Evolutionary conservation across 2,888 invertebrate species (phyloP), one percentile per base, ranked within the genome.

Genomic region (Tetanocera ferruginea): DNA sequence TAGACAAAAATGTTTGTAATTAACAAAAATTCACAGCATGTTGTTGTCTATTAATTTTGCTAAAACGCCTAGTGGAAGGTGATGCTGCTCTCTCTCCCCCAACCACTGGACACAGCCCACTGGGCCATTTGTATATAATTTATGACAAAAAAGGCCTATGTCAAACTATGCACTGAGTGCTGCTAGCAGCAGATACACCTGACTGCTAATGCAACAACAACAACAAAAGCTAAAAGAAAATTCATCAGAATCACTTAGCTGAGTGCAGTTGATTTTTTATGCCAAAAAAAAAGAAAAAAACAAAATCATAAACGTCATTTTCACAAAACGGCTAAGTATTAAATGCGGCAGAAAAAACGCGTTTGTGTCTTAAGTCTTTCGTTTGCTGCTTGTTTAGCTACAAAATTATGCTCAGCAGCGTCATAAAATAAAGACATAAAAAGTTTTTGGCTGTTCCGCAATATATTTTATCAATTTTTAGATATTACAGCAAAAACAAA

Each of bases 281-380:
- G 74, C 51, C 74, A 64, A 4, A 37, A 37, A 37, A 43, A 51
- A 52, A 74, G 64, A 64, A 4, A 37, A 37, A 37, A 43, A 51
- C 34, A 74, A 64, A 64, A 64, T 74, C 51, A 74, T 74, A n/a
- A 66, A 37, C 51, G 64, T 51, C 51, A 74, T 74, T 74, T 74
- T 74, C 66, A n/a, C 64, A 73, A 34, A 51, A 49, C 34, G 62
- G 28, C 8, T 52, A 72, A 72, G 9, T 62, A 49, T 49, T 8
- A 31, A 25, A 23, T 51, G 62, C 4, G 9, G 17, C 43, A 25
- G 52, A n/a, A 28, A 34, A 64, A 74, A 74, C 55, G 64, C 25
- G 74, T 74, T 74, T 49, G 51, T 52, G 64, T 51, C 74, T 64
- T 64, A 64, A 74, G 51, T 74, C 74, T 64, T 52, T 49, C 51